Base-by-base conservation (phyloP, 2,113 vertebrate genomes). In the Marmota flaviventris region DNA sequence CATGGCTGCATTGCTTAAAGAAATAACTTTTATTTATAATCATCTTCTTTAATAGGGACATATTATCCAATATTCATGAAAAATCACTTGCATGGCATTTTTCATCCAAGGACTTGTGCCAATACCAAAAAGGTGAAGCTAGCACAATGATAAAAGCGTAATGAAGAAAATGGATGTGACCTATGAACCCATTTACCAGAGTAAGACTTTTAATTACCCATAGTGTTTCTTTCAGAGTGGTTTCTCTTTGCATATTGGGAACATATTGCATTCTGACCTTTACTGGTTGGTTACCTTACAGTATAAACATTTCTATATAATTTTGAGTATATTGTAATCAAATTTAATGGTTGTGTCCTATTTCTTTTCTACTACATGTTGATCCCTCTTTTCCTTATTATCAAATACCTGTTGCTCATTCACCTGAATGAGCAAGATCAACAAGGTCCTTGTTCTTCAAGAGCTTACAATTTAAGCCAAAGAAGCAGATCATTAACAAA, bases 71-170 rank as follows among this genome's bases (percentile, higher is more conserved):
- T 45, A 39, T 83, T 81, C 75, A 70, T 65, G 27, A 9, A 10
- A 45, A 24, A 16, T 83, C 63, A 34, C 45, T 85, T 77, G 20
- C 22, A 32, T 22, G 65, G n/a, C 17, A 34, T 85, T 63, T 85
- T n/a, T 79, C 45, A 89, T 86, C 37, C 39, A 53, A 79, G 45
- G 78, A 17, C 34, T 32, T 67, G 58, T n/a, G 63, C 22, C 53
- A 90, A 70, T 42, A 48, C 25, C 25, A 67, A 96, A 51, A 9
- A 92, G 27, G 65, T 72, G 17, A 92, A 78, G 92, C 83, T 65
- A 90, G 51, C 48, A 75, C 82, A 79, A 58, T 34, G 67, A 89
- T 70, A 76, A 78, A 93, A 29, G 2, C 12, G 79, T 7, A 78
- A 73, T 70, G 48, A 93, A 39, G 16, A 69, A 75, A 83, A 93